Evolutionary conservation across 2,113 vertebrate species (phyloP), one percentile per base, ranked within the genome.

Genomic region (Amphiprion ocellaris): DNA sequence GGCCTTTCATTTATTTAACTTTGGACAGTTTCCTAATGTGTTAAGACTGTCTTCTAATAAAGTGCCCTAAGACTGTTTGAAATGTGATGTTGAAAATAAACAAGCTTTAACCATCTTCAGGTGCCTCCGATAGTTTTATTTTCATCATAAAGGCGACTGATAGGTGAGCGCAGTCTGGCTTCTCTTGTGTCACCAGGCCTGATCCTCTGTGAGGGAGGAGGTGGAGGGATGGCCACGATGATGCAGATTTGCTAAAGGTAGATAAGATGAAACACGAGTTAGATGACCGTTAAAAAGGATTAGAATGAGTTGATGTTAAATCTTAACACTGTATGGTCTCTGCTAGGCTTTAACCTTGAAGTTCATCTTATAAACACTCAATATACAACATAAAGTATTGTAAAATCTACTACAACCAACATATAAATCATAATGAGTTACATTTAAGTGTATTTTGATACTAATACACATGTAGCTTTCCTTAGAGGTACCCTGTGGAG

Each of bases 221-320:
- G n/a, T 26, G 33, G 63, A 70, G 2, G 75, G 77, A 59, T 86
- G 87, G 10, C 37, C 16, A 1, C 85, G 89, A 73, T 92, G 93
- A 80, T 94, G 92, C 63, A 93, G 82, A 68, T 88, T 81, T 50
- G 67, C 93, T 94, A 26, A 24, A 65, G 28, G 63, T 8, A 21
- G 19, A 69, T 9, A 33, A 19, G 24, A 59, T 28, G 14, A 67
- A 53, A 75, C 62, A 59, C 4, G 28, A 15, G 28, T 52, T 59
- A 52, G 16, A 71, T 68, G 5, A 71, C 4, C 28, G 41, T 50
- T 56, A 47, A 24, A 69, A 81, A 47, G 30, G 49, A 3, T 67
- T 17, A 30, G 30, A 30, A 67, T 67, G 65, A 53, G 30, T 54
- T 24, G 15, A 24, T 24, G 10, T n/a, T 24, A 16, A 7, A 11